Conservation (phyloP, 2,888 invertebrate species). For the Sminthurinus aureus region DNA sequence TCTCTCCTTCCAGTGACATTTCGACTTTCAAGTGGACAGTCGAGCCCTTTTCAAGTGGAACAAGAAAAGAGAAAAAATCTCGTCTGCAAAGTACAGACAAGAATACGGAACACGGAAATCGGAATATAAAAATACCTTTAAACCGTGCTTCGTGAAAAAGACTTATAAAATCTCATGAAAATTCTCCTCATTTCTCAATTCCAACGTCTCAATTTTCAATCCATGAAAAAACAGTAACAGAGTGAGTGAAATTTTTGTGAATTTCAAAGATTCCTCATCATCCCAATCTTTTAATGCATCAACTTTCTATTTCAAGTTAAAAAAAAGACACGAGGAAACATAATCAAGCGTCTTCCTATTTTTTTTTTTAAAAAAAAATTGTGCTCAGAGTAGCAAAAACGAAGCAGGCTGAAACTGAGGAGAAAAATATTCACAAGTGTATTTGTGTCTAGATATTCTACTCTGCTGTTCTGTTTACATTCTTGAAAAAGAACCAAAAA, state of each 20-base stretch:
- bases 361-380: no score
- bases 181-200: no score
- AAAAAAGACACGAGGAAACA: not conserved
- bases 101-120: not conserved
- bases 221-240: not conserved
- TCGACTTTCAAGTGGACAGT: slow-evolving; percentile 24
- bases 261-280: not conserved
- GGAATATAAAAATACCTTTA: not conserved
- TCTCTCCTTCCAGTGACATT: slow-evolving; percentile 18
- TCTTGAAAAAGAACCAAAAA: not conserved
- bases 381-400: no score
- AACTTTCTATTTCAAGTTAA: not conserved
- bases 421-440: no score
- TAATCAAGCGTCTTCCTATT: no score
- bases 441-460: no score
- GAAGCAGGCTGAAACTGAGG: no score
- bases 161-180: no score
- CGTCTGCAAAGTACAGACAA: not conserved
- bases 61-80: not conserved
- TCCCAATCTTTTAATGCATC: not conserved
- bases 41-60: not conserved
- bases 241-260: not conserved
- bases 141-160: not conserved
- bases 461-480: not conserved
- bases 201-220: not conserved